Conservation (phyloP, 2,797 vertebrate species). For the Notolepis coatsorum region DNA sequence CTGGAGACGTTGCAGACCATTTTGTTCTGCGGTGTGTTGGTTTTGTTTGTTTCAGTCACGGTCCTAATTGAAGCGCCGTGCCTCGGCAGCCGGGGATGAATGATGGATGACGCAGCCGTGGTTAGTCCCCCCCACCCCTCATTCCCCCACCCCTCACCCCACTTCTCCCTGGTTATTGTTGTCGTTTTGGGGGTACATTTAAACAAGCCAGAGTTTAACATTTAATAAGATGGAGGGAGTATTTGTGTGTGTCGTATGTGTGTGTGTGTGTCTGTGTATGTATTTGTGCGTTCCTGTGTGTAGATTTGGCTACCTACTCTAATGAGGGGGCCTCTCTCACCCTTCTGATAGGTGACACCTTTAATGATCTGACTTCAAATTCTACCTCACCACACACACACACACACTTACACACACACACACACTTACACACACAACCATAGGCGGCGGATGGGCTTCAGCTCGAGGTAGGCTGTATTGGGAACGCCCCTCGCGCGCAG, state of each 20-base stretch:
- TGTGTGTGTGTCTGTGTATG: no score
- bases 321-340: not conserved
- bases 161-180: not conserved
- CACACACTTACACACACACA: slow-evolving; percentile 5
- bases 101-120: slow-evolving; percentile 38
- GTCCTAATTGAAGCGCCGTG: slow-evolving; percentile 24
- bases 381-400: slow-evolving; percentile 24
- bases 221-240: no score
- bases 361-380: no score
- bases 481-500: no score
- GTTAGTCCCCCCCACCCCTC: slow-evolving; percentile 9
- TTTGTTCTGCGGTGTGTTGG: slow-evolving; percentile 33
- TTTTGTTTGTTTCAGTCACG: slow-evolving; percentile 12
- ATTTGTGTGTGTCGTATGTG: no score
- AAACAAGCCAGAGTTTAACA: no score
- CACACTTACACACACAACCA: not conserved
- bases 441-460: not conserved
- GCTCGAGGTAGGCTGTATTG: no score
- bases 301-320: no score
- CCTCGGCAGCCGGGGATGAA: not conserved
- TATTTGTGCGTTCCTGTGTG: no score
- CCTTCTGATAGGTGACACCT: slow-evolving; percentile 6
- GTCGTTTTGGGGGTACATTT: slow-evolving; percentile 23
- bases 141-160: no score
- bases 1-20: slow-evolving; percentile 55